Evolutionary conservation across 2,797 vertebrate species (phyloP), one percentile per base, ranked within the genome.

Genomic region (Tadarida brasiliensis): DNA sequence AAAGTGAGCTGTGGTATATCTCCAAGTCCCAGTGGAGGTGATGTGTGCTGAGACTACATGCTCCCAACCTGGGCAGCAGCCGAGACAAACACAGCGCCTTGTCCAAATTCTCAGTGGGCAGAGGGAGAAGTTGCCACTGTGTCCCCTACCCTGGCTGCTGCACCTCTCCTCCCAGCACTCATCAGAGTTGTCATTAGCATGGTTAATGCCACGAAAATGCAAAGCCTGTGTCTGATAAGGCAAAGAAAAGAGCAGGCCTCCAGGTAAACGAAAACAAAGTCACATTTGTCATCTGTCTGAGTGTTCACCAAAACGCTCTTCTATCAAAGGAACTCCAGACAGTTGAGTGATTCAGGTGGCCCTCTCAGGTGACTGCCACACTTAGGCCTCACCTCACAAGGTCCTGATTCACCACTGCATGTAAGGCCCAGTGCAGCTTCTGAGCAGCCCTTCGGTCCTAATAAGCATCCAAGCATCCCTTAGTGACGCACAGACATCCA

Each of bases 291-390:
- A 61, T 71, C 90, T 67, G n/a, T 70, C 26, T n/a, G 20, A 22
- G 59, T 57, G 54, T 90, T 94, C 57, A 82, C 24, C 67, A 80
- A 85, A 65, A 81, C 28, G 49, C 16, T 33, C 19, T 61, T 90
- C 35, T 65, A 67, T 22, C 70, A 74, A 6, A 96, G 74, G 68
- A 91, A 87, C 74, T 88, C 26, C 76, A 96, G 77, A 49, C 77
- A 88, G 65, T 39, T 16, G 17, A 9, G 39, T 54, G 65, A 57
- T 11, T 93, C 73, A 5, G 17, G 56, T 49, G 39, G n/a, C 15
- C 71, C 35, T 54, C 20, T 49, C 28, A n/a, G 61, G 28, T 51
- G 83, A 91, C 19, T 67, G 54, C 30, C 54, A 71, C 39, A 24
- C 11, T 10, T 20, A 26, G 7, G n/a, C n/a, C 73, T 73, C 67